Evolutionary conservation across 2,888 invertebrate species (phyloP), one percentile per base, ranked within the genome.

Genomic region (Pachycephus smyrnensis): DNA sequence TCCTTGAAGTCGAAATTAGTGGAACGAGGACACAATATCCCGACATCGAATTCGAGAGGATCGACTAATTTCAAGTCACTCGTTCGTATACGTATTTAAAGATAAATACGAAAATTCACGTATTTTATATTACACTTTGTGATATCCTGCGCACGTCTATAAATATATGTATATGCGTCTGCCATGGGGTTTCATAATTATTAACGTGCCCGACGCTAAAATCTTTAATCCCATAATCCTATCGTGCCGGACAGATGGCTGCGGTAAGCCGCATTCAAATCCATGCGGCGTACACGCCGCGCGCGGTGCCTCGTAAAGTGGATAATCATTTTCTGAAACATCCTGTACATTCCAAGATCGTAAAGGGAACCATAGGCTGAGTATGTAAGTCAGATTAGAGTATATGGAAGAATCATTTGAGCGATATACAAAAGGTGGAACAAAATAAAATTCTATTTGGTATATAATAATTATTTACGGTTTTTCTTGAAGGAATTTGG

Each of bases 1-100:
- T 90, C 89, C 90, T 90, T 89, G 90, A 85, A 79, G 82, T 82
- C 81, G 87, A 88, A 89, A 89, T 90, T 90, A 90, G 86, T 90
- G 84, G 89, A 83, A 89, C 90, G 87, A 89, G 90, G 90, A 83
- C 89, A 85, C 40, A 76, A 71, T 55, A 55, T 55, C 23, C 9
- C 55, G 23, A 55, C 55, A 23, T 55, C 55, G 55, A 55, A 55
- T 55, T 55, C 55, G 55, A 55, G 55, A 55, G 55, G 55, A 55
- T 55, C 55, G 55, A 23, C 55, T 2, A 9, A 55, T 23, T 55
- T 23, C 23, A 55, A 55, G 23, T 55, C 2, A 23, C 2, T 55
- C 55, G 55, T 55, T 55, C 55, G 0, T 9, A 55, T 55, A 23
- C 55, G 9, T 55, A 55, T 23, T 55, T 23, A 55, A 23, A 1